Percentiles rank a stretch among this genome's conserved stretches.
These are phyloP conservation scores for Crematogaster levior DNA, from an alignment of 2,888 invertebrate genomes.

Conservation along the genomic window DNA sequence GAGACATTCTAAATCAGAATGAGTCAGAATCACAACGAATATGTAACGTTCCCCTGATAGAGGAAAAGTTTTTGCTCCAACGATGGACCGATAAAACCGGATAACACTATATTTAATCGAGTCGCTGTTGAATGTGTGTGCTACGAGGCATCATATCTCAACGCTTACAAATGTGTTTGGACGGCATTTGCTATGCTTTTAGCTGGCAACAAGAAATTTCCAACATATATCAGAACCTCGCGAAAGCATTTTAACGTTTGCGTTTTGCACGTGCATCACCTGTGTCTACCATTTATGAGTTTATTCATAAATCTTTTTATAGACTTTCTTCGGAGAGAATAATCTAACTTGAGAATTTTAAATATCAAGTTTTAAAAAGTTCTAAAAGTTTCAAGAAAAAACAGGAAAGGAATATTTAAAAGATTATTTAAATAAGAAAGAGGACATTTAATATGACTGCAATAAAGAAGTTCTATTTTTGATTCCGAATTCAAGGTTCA, in stretches of 20 bases:
- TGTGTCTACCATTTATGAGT: background rate
- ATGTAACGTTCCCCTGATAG: conserved; percentile 26
- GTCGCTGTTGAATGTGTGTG: conserved; percentile 17
- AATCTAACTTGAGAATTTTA: background rate
- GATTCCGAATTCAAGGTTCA: background rate
- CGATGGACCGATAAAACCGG: conserved; percentile 26
- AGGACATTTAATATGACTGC: background rate
- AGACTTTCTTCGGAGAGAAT: background rate
- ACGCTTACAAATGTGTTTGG: background rate
- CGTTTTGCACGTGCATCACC: background rate
- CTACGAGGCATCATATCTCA: conserved; percentile 7
- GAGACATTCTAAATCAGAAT: conserved; percentile 33
- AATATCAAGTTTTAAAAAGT: background rate
- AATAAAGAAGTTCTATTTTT: background rate
- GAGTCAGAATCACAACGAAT: conserved; percentile 57
- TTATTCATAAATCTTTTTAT: conserved; percentile 2
- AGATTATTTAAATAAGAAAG: background rate
- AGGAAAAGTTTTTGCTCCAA: conserved; percentile 26
- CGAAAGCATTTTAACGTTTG: background rate
- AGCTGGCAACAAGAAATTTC: conserved; percentile 4
- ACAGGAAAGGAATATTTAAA: background rate
- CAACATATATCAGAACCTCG: background rate
- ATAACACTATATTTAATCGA: conserved; percentile 39
- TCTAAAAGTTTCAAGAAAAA: background rate
- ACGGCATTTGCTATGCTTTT: conserved; percentile 15